Evolutionary conservation across 2,797 vertebrate species (phyloP).

Genomic region (Scarus forsteni): DNA sequence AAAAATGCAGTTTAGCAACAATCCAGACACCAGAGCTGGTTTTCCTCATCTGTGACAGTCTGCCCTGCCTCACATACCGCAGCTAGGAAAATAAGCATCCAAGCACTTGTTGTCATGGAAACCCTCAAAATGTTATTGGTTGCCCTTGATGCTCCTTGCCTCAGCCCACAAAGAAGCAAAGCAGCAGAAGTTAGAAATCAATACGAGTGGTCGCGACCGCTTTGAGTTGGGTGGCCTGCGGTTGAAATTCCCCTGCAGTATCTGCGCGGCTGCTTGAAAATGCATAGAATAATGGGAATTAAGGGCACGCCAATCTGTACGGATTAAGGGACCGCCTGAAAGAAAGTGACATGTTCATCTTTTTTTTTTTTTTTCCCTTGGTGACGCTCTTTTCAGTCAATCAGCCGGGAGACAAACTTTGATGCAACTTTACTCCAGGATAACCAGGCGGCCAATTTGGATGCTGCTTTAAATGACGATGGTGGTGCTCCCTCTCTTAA

Average conservation of each 20-base stretch:
- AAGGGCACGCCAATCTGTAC: conserved; percentile 46
- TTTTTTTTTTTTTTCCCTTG: conserved; percentile 56
- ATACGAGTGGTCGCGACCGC: conserved; percentile 31
- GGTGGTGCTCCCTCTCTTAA: conserved; percentile 44
- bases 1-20: conserved; percentile 25
- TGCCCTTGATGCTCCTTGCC: conserved; percentile 59
- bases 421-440: conserved; percentile 51
- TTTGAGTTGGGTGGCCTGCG: not conserved
- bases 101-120: conserved; percentile 59
- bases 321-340: conserved; percentile 43
- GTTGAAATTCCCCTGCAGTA: conserved; percentile 60
- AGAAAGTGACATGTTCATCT: conserved; percentile 56
- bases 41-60: conserved; percentile 20
- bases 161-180: conserved; percentile 56
- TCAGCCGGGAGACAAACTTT: conserved; percentile 57
- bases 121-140: conserved; percentile 48
- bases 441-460: conserved; percentile 45
- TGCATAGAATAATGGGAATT: conserved; percentile 69
- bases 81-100: conserved; percentile 23
- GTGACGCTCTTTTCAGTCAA: conserved; percentile 48
- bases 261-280: conserved; percentile 64
- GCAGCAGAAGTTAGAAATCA: conserved; percentile 54
- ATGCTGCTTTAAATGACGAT: conserved; percentile 37
- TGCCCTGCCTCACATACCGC: conserved; percentile 15
- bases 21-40: conserved; percentile 15